Evolutionary conservation across 2,113 vertebrate genomes (phyloP), one percentile per base, ranked within the genome.

Genomic region (Leptobrachium ailaonicum): DNA sequence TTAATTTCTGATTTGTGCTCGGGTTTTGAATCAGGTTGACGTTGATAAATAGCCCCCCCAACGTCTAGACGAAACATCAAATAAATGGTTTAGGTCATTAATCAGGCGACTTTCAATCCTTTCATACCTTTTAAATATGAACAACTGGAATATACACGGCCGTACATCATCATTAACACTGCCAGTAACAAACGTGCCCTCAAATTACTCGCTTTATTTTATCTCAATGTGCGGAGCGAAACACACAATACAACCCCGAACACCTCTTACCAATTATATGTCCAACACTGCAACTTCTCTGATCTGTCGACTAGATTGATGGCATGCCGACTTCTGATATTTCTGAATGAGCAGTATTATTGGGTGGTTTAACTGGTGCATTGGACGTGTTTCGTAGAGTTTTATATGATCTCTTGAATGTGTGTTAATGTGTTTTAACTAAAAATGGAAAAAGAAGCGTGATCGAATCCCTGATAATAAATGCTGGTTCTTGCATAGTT

Each of bases 1-100:
- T 50, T 4, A 50, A 50, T 50, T 50, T 50, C 4, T 50, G 47
- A 13, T 47, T 70, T 45, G 45, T 70, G 68, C 7, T 13, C n/a
- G 1, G 41, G 72, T 60, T 80, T 62, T 75, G 20, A 63, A 80
- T 75, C 43, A 69, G 64, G 71, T 43, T 80, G 79, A 80, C 79
- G 32, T 80, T 80, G 79, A 80, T 62, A 60, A 75, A 80, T 80
- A 74, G 64, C 66, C 43, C 53, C 56, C 72, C 74, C 68, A 74
- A 43, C 14, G 79, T 80, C 79, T 80, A 80, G 79, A 80, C 79
- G 75, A 69, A 74, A 80, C 79, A 67, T 80, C 64, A 80, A 75
- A 80, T 80, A 80, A 80, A 75, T 68, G 74, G 79, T 80, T 80
- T 68, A 60, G 50, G 66, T 60, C 71, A 75, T 80, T 50, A 68